These are phyloP conservation scores for Monoplex corrugatus DNA, from an alignment of 2,888 invertebrate species.

Conservation along the genomic window DNA sequence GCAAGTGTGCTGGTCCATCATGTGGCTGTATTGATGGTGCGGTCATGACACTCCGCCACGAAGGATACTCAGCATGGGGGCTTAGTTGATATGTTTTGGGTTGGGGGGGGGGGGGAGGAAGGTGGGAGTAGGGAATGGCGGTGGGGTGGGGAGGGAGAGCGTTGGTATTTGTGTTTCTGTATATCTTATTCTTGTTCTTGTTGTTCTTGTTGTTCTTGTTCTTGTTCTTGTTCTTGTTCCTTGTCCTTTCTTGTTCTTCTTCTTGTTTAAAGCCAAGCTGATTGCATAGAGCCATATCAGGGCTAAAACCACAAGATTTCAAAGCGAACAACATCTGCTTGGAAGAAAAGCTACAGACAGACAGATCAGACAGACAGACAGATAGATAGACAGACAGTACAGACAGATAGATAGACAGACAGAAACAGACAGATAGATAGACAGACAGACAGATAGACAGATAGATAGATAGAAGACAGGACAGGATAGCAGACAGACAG, in stretches of 20 bases:
- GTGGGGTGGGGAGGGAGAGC: too few relatives aligned
- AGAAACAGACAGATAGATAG: background rate
- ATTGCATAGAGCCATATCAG: too few relatives aligned
- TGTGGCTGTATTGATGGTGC: background rate
- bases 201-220: background rate
- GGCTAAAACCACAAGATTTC: too few relatives aligned
- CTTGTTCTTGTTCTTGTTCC: background rate
- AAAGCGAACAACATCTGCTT: background rate
- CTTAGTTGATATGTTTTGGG: too few relatives aligned
- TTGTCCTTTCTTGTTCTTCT: background rate
- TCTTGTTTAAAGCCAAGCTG: too few relatives aligned
- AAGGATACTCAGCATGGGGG: background rate
- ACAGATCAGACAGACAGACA: too few relatives aligned
- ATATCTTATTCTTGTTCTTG: background rate
- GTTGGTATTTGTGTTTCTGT: background rate
- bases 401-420: background rate
- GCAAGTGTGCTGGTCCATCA: conserved; percentile 10
- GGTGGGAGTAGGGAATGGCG: too few relatives aligned
- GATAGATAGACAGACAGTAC: background rate
- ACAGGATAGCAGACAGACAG: background rate
- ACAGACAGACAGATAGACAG: too few relatives aligned
- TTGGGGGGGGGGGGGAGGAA: too few relatives aligned
- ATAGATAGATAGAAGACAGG: background rate
- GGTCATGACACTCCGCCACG: background rate
- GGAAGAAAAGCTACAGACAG: background rate